Evolutionary conservation across 2,888 invertebrate genomes (phyloP).

Genomic region (Nymphalis urticae): DNA sequence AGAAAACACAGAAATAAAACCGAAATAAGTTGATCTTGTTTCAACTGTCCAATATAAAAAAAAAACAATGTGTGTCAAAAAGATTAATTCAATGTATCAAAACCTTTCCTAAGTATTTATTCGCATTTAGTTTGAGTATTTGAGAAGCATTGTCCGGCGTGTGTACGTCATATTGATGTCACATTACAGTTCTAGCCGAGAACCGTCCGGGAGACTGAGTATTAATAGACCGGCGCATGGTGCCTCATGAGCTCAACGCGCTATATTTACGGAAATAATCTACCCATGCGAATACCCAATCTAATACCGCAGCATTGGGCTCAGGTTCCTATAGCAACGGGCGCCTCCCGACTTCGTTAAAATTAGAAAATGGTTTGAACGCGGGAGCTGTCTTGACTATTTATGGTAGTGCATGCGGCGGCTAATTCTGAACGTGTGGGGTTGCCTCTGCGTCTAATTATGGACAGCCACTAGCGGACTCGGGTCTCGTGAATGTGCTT

Average conservation of each 20-base stretch:
- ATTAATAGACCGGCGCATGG: constrained; percentile 41
- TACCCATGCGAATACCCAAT: constrained; percentile 46
- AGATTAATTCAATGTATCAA: not conserved
- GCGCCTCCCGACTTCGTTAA: constrained; percentile 50
- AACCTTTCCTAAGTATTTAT: not conserved
- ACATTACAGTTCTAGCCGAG: constrained; percentile 20
- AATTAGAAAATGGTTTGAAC: constrained; percentile 71
- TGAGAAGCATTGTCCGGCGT: not conserved
- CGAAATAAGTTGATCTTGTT: not conserved
- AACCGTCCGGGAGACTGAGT: constrained; percentile 42
- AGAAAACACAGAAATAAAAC: not conserved
- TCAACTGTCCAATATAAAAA: not conserved
- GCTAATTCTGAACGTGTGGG: constrained; percentile 64
- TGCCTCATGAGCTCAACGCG: constrained; percentile 38
- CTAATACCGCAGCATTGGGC: constrained; percentile 43
- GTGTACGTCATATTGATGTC: constrained; percentile 28
- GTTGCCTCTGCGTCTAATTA: constrained; percentile 57
- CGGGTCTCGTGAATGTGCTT: constrained; percentile 5
- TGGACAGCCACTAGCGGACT: constrained; percentile 34
- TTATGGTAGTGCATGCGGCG: constrained; percentile 72
- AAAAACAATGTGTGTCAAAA: not conserved
- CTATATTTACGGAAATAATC: constrained; percentile 59
- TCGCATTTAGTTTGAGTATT: constrained; percentile 3
- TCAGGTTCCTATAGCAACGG: constrained; percentile 44
- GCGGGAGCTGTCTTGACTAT: constrained; percentile 75